Base-by-base conservation (phyloP, 2,888 invertebrate genomes). In the Cotesia congregata region DNA sequence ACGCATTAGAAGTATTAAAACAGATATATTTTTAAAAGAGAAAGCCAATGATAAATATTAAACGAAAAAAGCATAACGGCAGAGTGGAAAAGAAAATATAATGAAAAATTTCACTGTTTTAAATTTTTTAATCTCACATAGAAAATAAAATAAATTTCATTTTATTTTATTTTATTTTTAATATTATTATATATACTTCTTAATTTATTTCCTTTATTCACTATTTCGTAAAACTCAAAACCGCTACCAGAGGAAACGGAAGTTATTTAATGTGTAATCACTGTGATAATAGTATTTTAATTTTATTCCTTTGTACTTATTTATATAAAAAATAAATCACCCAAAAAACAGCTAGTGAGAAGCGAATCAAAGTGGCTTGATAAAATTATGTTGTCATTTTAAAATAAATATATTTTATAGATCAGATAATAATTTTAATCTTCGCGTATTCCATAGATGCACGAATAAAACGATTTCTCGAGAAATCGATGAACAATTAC, bases 401-500 rank as follows among this genome's bases (percentile, higher is more conserved):
- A 12, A 50, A 50, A 50, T 50, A 4, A 50, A 50, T 9, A 3
- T 50, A 3, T 59, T 59, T n/a, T 17, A 17, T 15, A 5, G 15
- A 62, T 65, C 30, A 9, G 1, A 30, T 30, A 20, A 30, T 5
- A 65, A 7, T 65, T 65, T 65, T 30, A 65, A 65, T 65, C 65
- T 65, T 65, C 9, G 12, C 30, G 30, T 3, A 65, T 65, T 30
- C 9, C 30, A 5, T 30, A 30, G 1, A 5, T 12, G 7, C 4
- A 6, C 12, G 30, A 30, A 65, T 30, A 12, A 50, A 50, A 50
- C 50, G 50, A 50, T 20, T 65, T 65, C 20, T 65, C 30, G 65
- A 30, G 65, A 30, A 65, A 65, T 65, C 65, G 65, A 65, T 65
- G 30, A 65, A 65, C 65, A 50, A 50, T 50, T 50, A 50, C 50